Percentiles rank a stretch among this genome's conserved stretches.
Conservation (phyloP, 1,140 invertebrate species). For the Cyphomyrmex costatus region DNA sequence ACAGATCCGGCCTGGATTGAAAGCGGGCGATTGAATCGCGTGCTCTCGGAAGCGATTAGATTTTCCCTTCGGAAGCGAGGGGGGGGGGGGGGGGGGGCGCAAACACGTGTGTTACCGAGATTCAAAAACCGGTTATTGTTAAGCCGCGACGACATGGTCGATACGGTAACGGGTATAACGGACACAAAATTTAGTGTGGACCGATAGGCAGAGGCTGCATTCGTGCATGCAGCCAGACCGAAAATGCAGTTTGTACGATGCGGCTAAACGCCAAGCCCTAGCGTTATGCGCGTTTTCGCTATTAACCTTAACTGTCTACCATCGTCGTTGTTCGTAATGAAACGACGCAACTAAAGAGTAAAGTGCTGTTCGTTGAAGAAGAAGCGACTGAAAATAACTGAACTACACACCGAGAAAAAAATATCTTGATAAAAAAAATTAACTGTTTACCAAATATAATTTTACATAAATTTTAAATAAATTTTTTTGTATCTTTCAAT, state of each 20-base stretch:
- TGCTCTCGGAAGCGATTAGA: slow-evolving; percentile 44
- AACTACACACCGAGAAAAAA: background rate
- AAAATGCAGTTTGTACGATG: slow-evolving; percentile 55
- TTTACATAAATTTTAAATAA: too few relatives aligned
- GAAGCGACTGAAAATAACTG: background rate
- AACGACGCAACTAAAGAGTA: background rate
- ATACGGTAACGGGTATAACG: slow-evolving; percentile 32
- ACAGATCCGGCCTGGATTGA: slow-evolving; percentile 44
- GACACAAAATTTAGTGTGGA: slow-evolving; percentile 32
- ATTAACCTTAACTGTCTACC: background rate
- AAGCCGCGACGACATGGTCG: slow-evolving; percentile 31
- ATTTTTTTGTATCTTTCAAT: too few relatives aligned
- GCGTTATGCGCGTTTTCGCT: background rate
- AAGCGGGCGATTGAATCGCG: slow-evolving; percentile 54
- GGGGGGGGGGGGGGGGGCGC: background rate
- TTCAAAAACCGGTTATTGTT: slow-evolving; percentile 55
- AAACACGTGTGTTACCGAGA: slow-evolving; percentile 46
- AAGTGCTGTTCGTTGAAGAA: background rate
- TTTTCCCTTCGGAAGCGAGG: slow-evolving; percentile 33
- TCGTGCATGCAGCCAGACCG: background rate
- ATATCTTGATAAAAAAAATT: background rate
- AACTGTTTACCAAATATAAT: too few relatives aligned
- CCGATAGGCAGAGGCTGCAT: slow-evolving; percentile 12
- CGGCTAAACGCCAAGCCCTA: background rate
- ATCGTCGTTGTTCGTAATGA: background rate